Evolutionary conservation across 2,888 invertebrate genomes (phyloP).

Genomic region (Masnerella sp.): DNA sequence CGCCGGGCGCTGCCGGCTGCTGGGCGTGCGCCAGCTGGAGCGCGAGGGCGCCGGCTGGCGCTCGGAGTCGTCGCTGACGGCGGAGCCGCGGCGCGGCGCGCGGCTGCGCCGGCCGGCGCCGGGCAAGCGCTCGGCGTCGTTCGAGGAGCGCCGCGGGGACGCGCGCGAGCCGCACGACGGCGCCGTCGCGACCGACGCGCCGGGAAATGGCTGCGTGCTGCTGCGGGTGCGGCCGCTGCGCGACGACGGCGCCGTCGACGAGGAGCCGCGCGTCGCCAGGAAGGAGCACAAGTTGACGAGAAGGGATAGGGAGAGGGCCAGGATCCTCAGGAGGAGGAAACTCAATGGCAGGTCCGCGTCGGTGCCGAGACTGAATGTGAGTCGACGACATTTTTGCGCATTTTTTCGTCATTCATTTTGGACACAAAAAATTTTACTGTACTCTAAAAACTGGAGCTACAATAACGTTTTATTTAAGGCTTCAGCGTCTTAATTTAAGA

Average conservation of each 20-base stretch:
- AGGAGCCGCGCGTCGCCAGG: slow-evolving; percentile 61
- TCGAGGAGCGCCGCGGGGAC: slow-evolving; percentile 62
- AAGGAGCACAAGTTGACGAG: slow-evolving; percentile 72
- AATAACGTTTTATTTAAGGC: too few species aligned
- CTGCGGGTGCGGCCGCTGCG: slow-evolving; percentile 68
- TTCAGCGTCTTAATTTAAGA: too few species aligned
- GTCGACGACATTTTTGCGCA: too few species aligned
- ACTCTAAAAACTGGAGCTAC: too few species aligned
- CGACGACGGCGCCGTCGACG: slow-evolving; percentile 54
- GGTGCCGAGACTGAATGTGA: slow-evolving; percentile 76
- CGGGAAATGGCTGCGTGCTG: slow-evolving; percentile 71
- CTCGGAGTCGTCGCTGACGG: too few species aligned
- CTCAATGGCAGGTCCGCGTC: slow-evolving; percentile 77
- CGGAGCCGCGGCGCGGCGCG: too few species aligned
- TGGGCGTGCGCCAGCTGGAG: too few species aligned
- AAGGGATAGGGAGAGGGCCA: slow-evolving; percentile 74
- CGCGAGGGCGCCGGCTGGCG: too few species aligned
- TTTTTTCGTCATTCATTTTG: too few species aligned
- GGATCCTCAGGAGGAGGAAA: slow-evolving; percentile 73
- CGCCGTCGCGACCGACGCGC: slow-evolving; percentile 67
- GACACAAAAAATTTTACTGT: too few species aligned
- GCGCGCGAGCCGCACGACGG: slow-evolving; percentile 49
- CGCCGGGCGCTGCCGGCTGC: too few species aligned
- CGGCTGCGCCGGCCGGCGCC: too few species aligned
- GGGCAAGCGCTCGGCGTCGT: slow-evolving; percentile 67